Base-by-base conservation (phyloP, 1,140 invertebrate species). In the Drosophila oshimai region DNA sequence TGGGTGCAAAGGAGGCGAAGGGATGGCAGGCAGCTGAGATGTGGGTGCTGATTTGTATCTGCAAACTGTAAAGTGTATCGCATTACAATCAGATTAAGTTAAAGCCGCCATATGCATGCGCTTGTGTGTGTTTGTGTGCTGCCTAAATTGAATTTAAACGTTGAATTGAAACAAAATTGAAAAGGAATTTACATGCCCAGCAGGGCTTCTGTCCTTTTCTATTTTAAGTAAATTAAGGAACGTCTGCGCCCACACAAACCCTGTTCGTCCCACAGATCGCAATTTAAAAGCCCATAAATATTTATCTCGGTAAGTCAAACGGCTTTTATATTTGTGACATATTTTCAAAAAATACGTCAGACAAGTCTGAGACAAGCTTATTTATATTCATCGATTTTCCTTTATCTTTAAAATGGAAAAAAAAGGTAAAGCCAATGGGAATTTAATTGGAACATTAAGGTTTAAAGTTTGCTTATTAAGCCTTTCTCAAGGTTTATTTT, bases 71-170 rank as follows among this genome's bases (percentile, higher is more conserved):
- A 86, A 86, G 75, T 86, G 80, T 86, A 86, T 86, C 80, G 81
- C 50, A 86, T 86, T 86, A 86, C 80, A 86, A 86, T 86, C 80
- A 80, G 80, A 86, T 86, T 86, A 86, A 87, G 71, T 87, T 87
- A 73, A 86, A 73, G 80, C 80, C 76, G 51, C 55, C 80, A 57
- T 46, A 60, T 79, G 76, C 60, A 69, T 42, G 31, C 20, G 28
- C 15, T 53, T 39, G 28, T 46, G 7, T 34, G 22, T 31, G 22
- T 50, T 20, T 17, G 45, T 26, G 46, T 15, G 42, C 36, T 5
- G 62, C 46, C 60, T 74, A 84, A 84, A 84, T 86, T 84, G 79
- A 84, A 80, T 84, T 86, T 86, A 75, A 86, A 68, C 72, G 46
- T 64, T 75, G 74, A 74, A 86, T 86, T 68, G 75, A 75, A 86